Percentiles rank a stretch among this genome's conserved stretches.
Conservation (phyloP, 2,888 invertebrate species). For the Allolobophora icterica region DNA sequence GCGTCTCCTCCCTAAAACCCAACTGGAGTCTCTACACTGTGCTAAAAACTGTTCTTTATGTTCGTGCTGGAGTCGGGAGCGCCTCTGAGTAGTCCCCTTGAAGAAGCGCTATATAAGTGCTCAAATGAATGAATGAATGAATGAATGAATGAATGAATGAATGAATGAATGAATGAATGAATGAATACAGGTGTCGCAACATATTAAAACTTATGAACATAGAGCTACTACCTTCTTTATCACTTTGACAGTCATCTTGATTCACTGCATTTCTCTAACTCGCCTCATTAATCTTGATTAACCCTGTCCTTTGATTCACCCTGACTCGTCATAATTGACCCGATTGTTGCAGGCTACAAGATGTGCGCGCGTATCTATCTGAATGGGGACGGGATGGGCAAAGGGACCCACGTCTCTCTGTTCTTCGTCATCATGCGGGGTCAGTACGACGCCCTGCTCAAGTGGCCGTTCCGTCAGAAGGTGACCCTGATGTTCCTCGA, state of each 20-base stretch:
- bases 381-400: constrained; percentile 63
- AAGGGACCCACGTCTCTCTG: constrained; percentile 60
- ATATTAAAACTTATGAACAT: background rate
- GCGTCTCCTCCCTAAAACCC: too few relatives aligned
- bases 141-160: too few relatives aligned
- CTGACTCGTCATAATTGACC: too few relatives aligned
- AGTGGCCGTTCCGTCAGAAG: constrained; percentile 56
- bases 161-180: too few relatives aligned
- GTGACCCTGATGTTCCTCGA: constrained; percentile 62
- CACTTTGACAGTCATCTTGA: background rate
- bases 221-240: background rate
- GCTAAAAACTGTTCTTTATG: too few relatives aligned
- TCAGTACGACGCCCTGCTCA: constrained; percentile 58
- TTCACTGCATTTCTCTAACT: background rate
- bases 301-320: too few relatives aligned
- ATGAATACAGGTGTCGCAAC: background rate
- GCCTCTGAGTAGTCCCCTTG: too few relatives aligned
- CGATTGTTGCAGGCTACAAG: constrained; percentile 54
- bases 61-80: too few relatives aligned
- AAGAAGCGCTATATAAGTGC: too few relatives aligned
- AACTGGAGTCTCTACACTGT: too few relatives aligned
- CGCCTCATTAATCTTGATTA: too few relatives aligned
- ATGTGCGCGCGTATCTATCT: constrained; percentile 60
- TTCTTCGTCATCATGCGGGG: constrained; percentile 61
- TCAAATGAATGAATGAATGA: too few relatives aligned